Evolutionary conservation across 2,888 invertebrate genomes (phyloP), one percentile per base, ranked within the genome.

Genomic region (Archips crataeganus): DNA sequence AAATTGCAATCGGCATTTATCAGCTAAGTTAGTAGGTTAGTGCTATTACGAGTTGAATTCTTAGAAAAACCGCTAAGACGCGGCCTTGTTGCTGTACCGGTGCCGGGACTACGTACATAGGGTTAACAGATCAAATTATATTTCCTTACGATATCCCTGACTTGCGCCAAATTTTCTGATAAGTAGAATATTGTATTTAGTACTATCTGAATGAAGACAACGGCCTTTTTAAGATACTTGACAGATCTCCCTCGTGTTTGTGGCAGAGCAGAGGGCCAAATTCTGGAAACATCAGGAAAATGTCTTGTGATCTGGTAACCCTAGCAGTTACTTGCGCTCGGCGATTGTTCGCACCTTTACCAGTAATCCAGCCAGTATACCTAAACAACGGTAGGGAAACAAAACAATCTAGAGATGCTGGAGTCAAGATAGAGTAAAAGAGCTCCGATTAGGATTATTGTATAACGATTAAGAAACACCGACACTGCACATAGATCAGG

Each of bases 11-110:
- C 76, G 79, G 76, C 79, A 78, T 75, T 81, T 86, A 86, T 84
- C 82, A 79, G 78, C 80, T 80, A 80, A 83, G 76, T 81, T 82
- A 83, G 85, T 85, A 82, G 79, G 81, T 78, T 79, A 76, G 79
- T 80, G 80, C 57, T 59, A 80, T 84, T 81, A 83, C 78, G 78
- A 63, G 77, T 80, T 75, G 75, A 76, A 79, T 82, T 84, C 83
- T 81, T 78, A 85, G 84, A 82, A 81, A 80, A 84, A 82, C 84
- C 82, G 79, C 72, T 75, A 67, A 78, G 77, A 66, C 32, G 32
- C 74, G 82, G 82, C 83, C 84, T 85, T 81, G 81, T 67, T 71
- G 79, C 80, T 60, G 75, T 69, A 74, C 77, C 75, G 77, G 71
- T 67, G 76, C 64, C 64, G 70, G 76, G 67, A 63, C 74, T 73